Base-by-base conservation (phyloP, 2,113 vertebrate species). In the Dryoscopus gambensis region DNA sequence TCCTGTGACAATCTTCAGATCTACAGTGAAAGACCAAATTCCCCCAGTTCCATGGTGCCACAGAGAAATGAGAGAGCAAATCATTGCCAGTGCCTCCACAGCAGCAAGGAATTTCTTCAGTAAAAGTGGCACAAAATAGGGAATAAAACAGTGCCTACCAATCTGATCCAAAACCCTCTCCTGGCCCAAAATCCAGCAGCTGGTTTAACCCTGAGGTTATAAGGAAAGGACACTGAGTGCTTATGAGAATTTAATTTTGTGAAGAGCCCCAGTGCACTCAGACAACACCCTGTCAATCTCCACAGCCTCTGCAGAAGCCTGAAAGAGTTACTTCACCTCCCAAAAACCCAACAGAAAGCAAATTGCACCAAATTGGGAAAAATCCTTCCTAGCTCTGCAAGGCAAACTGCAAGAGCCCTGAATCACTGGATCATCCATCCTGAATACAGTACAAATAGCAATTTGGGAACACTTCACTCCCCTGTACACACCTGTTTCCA, bases 111-210 rank as follows among this genome's bases (percentile, higher is more conserved):
- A 90, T 71, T 85, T 57, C 56, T 93, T 67, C 60, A 59, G 17
- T 59, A 52, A 63, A 95, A 90, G 56, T 39, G 18, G 52, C 70
- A 85, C 28, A 40, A 94, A 93, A 33, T 47, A 88, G 35, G 21
- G 35, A 85, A 92, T 82, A 42, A 78, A 90, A 63, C 56, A 71
- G 23, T 13, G 31, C 39, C 65, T 63, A 64, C 35, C 47, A 53
- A 13, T 46, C 33, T 19, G 56, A 90, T 63, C 27, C 60, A 81
- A 79, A 75, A 59, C 35, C 57, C 81, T 17, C 35, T 64, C 57
- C 71, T 19, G 8, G 89, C 64, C 55, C 50, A 5, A 82, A 79
- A 37, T 31, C 62, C 42, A 63, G 39, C 62, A 30, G n/a, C 50
- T 77, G 73, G 13, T 77, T 74, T 74, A 69, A 80, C 70, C 33